Base-by-base conservation (phyloP, 1,140 invertebrate species). In the Streblospio benedicti region DNA sequence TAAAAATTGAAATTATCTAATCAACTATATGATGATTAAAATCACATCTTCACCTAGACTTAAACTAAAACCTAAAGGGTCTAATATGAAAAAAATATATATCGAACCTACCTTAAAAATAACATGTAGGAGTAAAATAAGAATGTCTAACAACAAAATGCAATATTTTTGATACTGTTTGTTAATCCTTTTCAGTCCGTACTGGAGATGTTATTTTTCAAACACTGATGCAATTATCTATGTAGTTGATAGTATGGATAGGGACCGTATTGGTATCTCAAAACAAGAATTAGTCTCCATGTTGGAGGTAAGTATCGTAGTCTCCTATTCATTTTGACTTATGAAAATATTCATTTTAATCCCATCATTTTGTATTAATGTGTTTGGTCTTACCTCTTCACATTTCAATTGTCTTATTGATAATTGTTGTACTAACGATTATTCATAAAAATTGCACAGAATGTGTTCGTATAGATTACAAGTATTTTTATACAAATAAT, bases 161-260 rank as follows among this genome's bases (percentile, higher is more conserved):
- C n/a, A n/a, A n/a, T n/a, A n/a, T n/a, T n/a, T n/a, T n/a, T n/a
- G n/a, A n/a, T n/a, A n/a, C n/a, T n/a, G n/a, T n/a, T n/a, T n/a
- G n/a, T n/a, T n/a, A n/a, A n/a, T n/a, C n/a, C n/a, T 63, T 85
- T 84, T 60, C 78, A 91, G 94, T 81, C 96, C 96, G 16, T 99
- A 99, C 74, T 99, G 96, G 96, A 84, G 96, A 79, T 99, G 96
- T 84, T 99, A 99, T 79, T 99, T 97, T 80, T 94, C 93, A 55
- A 99, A 99, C 79, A 99, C 96, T 75, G 96, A 99, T 84, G 96
- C 96, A 70, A 97, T 99, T 72, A 97, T 99, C 71, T 99, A 98
- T 81, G 96, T 99, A 38, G 95, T 99, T 43, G 97, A 99, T 78
- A 97, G 94, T 55, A 94, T 93, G 64, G 97, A 99, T 79, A 86